phyloP scores from a whole-genome alignment of 2,888 invertebrate genomes.

The Fissipunctia ypsillon region DNA sequence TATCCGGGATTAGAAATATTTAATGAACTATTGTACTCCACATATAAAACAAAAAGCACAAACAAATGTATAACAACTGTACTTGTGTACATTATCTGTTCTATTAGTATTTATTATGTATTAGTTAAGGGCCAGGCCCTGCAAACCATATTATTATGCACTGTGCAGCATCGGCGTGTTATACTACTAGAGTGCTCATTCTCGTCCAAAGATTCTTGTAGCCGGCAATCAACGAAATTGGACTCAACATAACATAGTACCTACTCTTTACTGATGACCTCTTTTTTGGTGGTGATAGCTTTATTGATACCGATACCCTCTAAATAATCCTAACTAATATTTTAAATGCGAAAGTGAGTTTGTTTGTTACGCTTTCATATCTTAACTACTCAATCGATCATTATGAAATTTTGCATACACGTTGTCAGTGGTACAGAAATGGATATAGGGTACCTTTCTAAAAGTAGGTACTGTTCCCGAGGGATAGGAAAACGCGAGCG shows the following conservation, averaged over 20 bases:
- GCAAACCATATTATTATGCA: neutral
- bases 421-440: no score
- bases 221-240: neutral
- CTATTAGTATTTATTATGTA: neutral
- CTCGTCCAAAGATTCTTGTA: neutral
- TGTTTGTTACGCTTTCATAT: no score
- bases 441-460: no score
- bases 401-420: no score
- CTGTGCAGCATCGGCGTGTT: neutral
- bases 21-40: neutral
- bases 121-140: no score
- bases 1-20: slow-evolving; percentile 10
- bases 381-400: no score
- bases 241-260: neutral
- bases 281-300: no score
- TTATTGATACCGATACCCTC: neutral
- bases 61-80: neutral
- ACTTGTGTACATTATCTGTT: neutral
- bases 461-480: no score
- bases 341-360: no score
- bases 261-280: slow-evolving; percentile 6
- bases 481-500: no score
- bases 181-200: neutral
- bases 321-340: no score
- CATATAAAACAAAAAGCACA: neutral